Evolutionary conservation across 2,888 invertebrate genomes (phyloP), one percentile per base, ranked within the genome.

Genomic region (Sisyra terminalis): DNA sequence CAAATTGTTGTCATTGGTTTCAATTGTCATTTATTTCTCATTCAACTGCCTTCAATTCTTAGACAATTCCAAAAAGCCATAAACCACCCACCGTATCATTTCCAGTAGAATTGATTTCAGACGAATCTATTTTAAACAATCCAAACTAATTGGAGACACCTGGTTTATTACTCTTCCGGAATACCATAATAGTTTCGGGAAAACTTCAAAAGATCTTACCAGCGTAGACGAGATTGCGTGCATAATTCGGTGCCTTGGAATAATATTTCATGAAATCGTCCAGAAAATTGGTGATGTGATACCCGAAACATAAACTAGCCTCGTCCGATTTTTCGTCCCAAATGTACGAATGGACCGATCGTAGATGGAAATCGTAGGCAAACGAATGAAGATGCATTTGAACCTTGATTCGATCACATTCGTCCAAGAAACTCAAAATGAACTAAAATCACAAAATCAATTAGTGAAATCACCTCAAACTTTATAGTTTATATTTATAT

Each of bases 191-290:
- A 30, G 34, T 15, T 32, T 5, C 42, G 7, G 3, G 3, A 24
- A 24, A 24, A 24, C 3, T 24, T 24, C 24, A 24, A 24, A 24
- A 5, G 3, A 40, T 48, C 52, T 49, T 61, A 78, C 80, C 79
- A 56, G 78, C 70, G 52, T 75, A 69, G 17, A 83, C 69, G 48
- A 78, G 69, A 61, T 82, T 84, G 48, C 80, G 65, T 1, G 84
- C 78, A 55, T 75, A 82, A 58, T 78, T 78, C 2, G 85, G 84
- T 5, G 81, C 75, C 58, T 81, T 78, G 39, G 73, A 75, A 55
- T 83, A 84, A 56, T 82, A 81, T 55, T 78, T 76, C 46, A 77
- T 69, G 55, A 85, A 85, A 56, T 85, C 83, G 46, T 77, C 73
- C 24, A 85, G 63, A 57, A 84, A 83, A 48, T 75, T 72, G 16